These are phyloP conservation scores for Tetragonula carbonaria DNA, from an alignment of 2,888 invertebrate species.

Conservation along the genomic window DNA sequence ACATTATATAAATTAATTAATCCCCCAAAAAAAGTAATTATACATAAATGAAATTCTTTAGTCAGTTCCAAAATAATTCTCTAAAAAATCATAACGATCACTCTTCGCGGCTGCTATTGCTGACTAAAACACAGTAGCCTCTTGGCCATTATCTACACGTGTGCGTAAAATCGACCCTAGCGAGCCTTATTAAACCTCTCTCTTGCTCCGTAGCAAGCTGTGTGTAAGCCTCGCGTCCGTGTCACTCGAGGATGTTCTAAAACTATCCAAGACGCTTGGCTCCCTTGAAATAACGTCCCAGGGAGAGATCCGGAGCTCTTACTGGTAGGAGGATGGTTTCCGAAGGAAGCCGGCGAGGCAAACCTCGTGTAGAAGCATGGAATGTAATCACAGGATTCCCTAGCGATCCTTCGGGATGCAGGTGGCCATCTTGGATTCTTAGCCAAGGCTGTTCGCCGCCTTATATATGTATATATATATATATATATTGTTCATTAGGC, in stretches of 20 bases:
- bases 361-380: conserved; percentile 70
- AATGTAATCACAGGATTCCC: conserved; percentile 84
- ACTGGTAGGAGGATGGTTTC: conserved; percentile 20
- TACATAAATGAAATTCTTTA: no score
- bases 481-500: conserved; percentile 80
- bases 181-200: conserved; percentile 50
- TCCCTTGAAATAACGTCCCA: conserved; percentile 66
- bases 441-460: conserved; percentile 73
- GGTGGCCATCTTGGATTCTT: conserved; percentile 83
- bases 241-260: conserved; percentile 64
- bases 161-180: conserved; percentile 25
- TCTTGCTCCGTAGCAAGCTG: conserved; percentile 6
- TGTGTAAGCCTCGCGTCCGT: conserved; percentile 44
- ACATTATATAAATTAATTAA: no score
- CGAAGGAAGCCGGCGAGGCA: conserved; percentile 37
- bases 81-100: neutral
- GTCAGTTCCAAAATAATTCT: neutral
- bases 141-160: no score
- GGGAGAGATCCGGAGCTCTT: conserved; percentile 29
- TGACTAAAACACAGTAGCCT: neutral
- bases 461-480: conserved; percentile 50
- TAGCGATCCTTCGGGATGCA: conserved; percentile 81
- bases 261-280: conserved; percentile 68
- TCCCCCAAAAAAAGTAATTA: no score
- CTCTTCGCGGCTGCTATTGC: no score